Percentiles rank a stretch among this genome's conserved stretches.
phyloP scores from a whole-genome alignment of 2,113 vertebrate species.

The Acrocephalus arundinaceus region DNA sequence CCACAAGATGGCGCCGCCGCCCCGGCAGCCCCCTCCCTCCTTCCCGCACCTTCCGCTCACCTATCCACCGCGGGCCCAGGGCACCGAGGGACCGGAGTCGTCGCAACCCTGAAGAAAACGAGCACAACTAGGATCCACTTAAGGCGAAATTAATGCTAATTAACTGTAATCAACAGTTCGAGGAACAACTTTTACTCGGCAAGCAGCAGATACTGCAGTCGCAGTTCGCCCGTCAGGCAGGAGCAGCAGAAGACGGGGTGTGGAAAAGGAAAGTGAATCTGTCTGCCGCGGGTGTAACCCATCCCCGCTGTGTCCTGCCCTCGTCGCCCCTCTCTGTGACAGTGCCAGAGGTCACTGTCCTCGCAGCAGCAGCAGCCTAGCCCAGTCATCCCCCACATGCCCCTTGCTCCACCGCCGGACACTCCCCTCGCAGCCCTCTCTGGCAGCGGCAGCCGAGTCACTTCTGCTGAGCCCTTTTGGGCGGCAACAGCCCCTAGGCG shows the following conservation, averaged over 20 bases:
- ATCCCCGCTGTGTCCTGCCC: neutral
- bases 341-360: too few species aligned
- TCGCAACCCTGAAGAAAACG: neutral
- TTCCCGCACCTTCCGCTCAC: neutral
- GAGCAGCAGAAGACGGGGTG: neutral
- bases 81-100: neutral
- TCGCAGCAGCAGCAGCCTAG: neutral
- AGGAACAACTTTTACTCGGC: neutral
- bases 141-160: constrained; percentile 35
- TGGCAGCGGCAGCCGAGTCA: accelerated
- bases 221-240: neutral
- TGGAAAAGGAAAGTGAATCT: neutral
- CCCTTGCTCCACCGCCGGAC: accelerated
- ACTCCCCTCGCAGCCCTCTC: neutral
- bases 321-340: neutral
- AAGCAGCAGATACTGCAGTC: neutral
- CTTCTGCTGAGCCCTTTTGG: neutral
- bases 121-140: neutral
- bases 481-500: neutral
- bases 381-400: accelerated
- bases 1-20: constrained; percentile 53
- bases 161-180: neutral
- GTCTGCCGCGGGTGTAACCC: neutral
- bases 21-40: neutral
- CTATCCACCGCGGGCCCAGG: neutral